Conservation (phyloP, 2,888 invertebrate species). For the Ophonus ardosiacus region DNA sequence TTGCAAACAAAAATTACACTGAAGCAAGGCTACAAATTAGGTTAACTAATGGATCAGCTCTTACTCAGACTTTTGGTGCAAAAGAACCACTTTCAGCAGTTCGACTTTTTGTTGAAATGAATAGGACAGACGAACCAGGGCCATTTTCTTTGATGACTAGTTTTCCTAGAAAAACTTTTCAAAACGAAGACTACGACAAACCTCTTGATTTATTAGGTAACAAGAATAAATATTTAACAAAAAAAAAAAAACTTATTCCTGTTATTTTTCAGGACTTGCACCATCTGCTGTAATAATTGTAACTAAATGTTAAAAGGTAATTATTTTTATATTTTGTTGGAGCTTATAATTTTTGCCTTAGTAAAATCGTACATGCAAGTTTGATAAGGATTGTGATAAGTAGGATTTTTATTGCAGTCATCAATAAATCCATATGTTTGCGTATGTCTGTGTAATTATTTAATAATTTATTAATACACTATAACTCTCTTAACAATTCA, state of each 20-base stretch:
- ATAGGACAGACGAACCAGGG: conserved; percentile 83
- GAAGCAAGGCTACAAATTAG: conserved; percentile 88
- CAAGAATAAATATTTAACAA: conserved; percentile 59
- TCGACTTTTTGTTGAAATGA: conserved; percentile 90
- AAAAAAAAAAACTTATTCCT: conserved; percentile 35
- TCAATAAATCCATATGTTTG: conserved; percentile 32
- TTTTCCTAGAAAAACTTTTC: conserved; percentile 93
- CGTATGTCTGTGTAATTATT: conserved; percentile 10
- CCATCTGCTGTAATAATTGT: conserved; percentile 92
- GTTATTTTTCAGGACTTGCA: conserved; percentile 82
- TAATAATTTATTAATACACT: conserved; percentile 19
- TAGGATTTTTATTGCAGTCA: conserved; percentile 48
- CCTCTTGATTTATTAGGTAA: conserved; percentile 90
- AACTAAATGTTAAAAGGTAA: conserved; percentile 77
- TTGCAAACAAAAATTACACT: conserved; percentile 79
- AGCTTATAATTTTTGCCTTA: conserved; percentile 13
- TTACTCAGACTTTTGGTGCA: conserved; percentile 88
- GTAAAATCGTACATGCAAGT: conserved; percentile 29
- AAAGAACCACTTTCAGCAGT: conserved; percentile 95
- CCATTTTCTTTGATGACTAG: conserved; percentile 92
- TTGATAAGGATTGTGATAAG: conserved; percentile 54
- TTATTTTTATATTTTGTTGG: conserved; percentile 27
- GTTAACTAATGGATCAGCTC: conserved; percentile 84
- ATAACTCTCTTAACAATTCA: conserved; percentile 37
- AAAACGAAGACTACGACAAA: conserved; percentile 91